These are phyloP conservation scores for Calyptommatus sinebrachiatus DNA, from an alignment of 2,113 vertebrate genomes.

Conservation along the genomic window DNA sequence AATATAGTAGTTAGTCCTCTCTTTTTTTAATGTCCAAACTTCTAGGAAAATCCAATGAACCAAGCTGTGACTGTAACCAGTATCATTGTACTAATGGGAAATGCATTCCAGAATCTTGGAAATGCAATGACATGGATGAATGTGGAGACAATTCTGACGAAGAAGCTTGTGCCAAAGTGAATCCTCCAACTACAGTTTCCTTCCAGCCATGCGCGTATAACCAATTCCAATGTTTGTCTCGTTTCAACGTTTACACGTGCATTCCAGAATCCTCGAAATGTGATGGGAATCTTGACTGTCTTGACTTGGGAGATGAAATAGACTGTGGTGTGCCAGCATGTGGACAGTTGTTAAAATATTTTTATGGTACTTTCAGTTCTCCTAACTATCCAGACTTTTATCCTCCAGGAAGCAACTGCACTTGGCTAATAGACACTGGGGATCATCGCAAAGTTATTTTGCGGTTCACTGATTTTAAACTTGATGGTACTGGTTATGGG, in stretches of 20 bases:
- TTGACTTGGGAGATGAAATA: slow-evolving; percentile 93
- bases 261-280: slow-evolving; percentile 92
- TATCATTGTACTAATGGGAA: slow-evolving; percentile 94
- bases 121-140: slow-evolving; percentile 94
- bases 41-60: slow-evolving; percentile 82
- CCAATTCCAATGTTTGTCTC: slow-evolving; percentile 95
- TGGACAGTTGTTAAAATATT: slow-evolving; percentile 90
- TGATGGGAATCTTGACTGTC: slow-evolving; percentile 96
- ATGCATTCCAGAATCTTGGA: slow-evolving; percentile 91
- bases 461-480: slow-evolving; percentile 93
- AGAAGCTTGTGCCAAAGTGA: slow-evolving; percentile 79
- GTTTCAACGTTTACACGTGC: slow-evolving; percentile 95
- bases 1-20: too few relatives aligned
- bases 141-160: slow-evolving; percentile 95
- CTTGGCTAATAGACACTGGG: slow-evolving; percentile 96
- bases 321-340: slow-evolving; percentile 92
- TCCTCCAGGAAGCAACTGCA: slow-evolving; percentile 96
- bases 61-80: slow-evolving; percentile 87
- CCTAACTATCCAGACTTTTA: slow-evolving; percentile 98
- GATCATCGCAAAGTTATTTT: slow-evolving; percentile 93
- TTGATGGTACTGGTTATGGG: slow-evolving; percentile 93
- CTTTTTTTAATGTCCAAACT: background rate
- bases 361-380: slow-evolving; percentile 96
- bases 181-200: slow-evolving; percentile 74
- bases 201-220: slow-evolving; percentile 87